A percentile compares a stretch with the other conserved stretches of the same genome.
Evolutionary conservation across 2,797 vertebrate genomes (phyloP).

Genomic region (Delichon dasypus): DNA sequence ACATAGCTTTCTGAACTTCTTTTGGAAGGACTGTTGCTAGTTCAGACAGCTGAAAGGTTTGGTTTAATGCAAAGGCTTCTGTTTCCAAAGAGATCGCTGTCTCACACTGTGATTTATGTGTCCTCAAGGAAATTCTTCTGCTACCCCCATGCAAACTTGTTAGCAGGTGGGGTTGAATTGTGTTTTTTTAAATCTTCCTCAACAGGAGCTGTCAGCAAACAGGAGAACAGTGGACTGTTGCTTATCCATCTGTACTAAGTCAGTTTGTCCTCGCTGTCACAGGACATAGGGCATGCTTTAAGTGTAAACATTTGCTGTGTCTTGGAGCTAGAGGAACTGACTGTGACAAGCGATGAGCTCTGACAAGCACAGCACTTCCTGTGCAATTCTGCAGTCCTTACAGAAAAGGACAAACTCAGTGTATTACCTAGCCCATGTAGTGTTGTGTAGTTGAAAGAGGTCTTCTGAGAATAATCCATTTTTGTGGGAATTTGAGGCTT

Average conservation of each 20-base stretch:
- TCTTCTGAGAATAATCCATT: background rate
- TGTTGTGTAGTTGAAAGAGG: background rate
- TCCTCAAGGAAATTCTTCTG: background rate
- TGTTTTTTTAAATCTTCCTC: constrained; percentile 12
- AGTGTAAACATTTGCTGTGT: background rate
- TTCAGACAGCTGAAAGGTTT: background rate
- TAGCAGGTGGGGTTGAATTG: background rate
- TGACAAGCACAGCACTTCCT: background rate
- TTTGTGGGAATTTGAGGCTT: background rate
- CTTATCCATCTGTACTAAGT: background rate
- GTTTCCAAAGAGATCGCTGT: background rate
- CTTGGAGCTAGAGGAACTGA: background rate
- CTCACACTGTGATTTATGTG: background rate
- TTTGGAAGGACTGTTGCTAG: background rate
- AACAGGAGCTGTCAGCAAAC: background rate
- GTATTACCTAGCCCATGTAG: background rate
- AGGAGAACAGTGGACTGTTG: background rate
- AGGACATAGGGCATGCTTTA: background rate
- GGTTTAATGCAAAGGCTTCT: background rate
- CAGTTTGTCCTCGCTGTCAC: background rate
- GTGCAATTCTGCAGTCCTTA: background rate
- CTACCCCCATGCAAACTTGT: background rate
- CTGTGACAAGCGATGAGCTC: background rate
- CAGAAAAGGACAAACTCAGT: background rate
- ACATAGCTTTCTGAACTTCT: background rate